Base-by-base conservation (phyloP, 2,888 invertebrate genomes). In the Drosophila cognata region DNA sequence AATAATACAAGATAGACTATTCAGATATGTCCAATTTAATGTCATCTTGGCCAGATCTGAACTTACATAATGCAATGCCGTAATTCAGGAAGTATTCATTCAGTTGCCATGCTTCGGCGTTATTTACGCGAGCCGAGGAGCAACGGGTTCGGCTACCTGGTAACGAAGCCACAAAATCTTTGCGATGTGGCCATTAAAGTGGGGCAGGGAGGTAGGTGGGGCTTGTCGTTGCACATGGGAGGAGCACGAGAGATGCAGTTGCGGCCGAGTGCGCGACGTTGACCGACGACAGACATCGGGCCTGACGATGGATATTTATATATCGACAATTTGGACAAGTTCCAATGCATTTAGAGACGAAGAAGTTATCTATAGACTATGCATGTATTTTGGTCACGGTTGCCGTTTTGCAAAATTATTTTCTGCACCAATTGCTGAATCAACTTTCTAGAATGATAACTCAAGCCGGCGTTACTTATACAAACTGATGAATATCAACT, bases 261-360 rank as follows among this genome's bases (percentile, higher is more conserved):
- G 88, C 61, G 77, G 60, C 48, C 82, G 84, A 84, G 58, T 73
- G 72, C 66, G 53, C 84, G 75, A 77, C 74, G 76, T 72, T 74
- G 81, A 84, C 84, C 88, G 82, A 78, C 46, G 53, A 33, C 48
- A 50, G 53, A 33, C 59, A 29, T 61, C 64, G 66, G 59, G 78
- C 75, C 81, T 74, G 91, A 86, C 82, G 86, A 88, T 89, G 78
- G 82, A 88, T 92, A 92, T 92, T 92, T 92, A 86, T 92, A 92
- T 91, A 91, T 81, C 88, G 84, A 87, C 91, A 89, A 92, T 92
- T 92, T 92, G 92, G 92, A 92, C 88, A 82, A 79, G 81, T 89
- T 92, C 92, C 92, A 92, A 92, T 92, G 91, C 92, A 91, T 92
- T 88, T 92, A 91, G 91, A 90, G 68, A 68, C 87, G 66, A 84